Evolutionary conservation across 1,140 invertebrate genomes (phyloP).

Genomic region (Amphibalanus amphitrite): DNA sequence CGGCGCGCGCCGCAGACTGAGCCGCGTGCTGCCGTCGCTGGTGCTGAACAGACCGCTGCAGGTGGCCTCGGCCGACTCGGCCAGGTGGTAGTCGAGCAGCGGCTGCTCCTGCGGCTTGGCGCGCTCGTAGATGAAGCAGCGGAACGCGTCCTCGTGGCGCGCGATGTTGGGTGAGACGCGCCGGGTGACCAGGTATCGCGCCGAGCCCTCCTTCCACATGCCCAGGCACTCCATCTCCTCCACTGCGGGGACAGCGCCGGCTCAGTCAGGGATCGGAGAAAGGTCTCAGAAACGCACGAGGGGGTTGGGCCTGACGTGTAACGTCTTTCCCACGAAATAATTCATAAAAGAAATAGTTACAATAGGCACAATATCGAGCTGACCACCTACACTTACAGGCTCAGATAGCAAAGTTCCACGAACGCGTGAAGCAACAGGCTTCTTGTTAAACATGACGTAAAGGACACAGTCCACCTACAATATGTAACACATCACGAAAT

Average conservation of each 20-base stretch:
- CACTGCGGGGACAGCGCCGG: slow-evolving; percentile 34
- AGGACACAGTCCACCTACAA: slow-evolving; percentile 77
- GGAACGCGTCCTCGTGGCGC: slow-evolving; percentile 66
- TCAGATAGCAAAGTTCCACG: too few relatives aligned
- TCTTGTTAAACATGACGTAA: slow-evolving; percentile 57
- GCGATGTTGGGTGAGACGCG: neutral
- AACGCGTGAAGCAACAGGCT: too few relatives aligned
- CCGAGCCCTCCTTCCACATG: slow-evolving; percentile 74
- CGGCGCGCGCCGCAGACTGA: slow-evolving; percentile 11
- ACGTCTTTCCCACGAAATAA: too few relatives aligned
- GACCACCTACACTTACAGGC: too few relatives aligned
- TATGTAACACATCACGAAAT: too few relatives aligned
- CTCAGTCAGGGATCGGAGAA: neutral
- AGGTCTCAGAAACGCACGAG: too few relatives aligned
- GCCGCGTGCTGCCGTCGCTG: slow-evolving; percentile 20
- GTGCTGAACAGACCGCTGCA: slow-evolving; percentile 24
- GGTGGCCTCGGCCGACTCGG: slow-evolving; percentile 24
- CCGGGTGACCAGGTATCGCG: slow-evolving; percentile 49
- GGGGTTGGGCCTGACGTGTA: too few relatives aligned
- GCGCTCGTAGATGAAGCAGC: slow-evolving; percentile 74
- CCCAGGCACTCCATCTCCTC: slow-evolving; percentile 71
- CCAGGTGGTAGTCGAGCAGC: slow-evolving; percentile 19
- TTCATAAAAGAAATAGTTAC: too few relatives aligned
- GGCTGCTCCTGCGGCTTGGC: slow-evolving; percentile 23
- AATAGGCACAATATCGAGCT: too few relatives aligned